Conservation (phyloP, 2,113 vertebrate genomes). For the Nycticryphes semicollaris region DNA sequence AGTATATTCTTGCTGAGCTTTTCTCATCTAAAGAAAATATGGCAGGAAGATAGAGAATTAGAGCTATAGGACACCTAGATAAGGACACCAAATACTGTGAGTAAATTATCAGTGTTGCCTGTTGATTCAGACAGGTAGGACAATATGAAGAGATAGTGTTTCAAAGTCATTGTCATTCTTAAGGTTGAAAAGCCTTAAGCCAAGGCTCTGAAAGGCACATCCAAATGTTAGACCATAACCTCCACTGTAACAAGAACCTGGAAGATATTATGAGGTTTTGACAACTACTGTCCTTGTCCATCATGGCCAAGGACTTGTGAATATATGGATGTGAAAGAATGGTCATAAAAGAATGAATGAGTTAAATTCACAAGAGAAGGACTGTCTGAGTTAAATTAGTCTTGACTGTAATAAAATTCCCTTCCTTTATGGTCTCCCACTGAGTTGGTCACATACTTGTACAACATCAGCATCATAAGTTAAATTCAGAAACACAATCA, state of each 20-base stretch:
- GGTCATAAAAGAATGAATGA: background rate
- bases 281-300: background rate
- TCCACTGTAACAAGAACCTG: background rate
- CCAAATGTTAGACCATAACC: background rate
- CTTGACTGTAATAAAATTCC: background rate
- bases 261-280: background rate
- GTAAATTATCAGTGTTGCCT: background rate
- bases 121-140: background rate
- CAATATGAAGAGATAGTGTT: background rate
- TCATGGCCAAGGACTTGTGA: background rate
- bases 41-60: background rate
- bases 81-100: background rate
- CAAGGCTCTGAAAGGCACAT: background rate
- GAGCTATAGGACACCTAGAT: background rate
- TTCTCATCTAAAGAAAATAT: background rate
- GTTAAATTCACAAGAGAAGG: background rate
- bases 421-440: background rate
- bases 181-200: background rate
- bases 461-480: background rate
- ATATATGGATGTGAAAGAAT: background rate
- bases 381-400: background rate
- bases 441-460: background rate
- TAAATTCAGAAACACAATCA: background rate
- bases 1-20: background rate
- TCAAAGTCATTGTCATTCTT: background rate